Evolutionary conservation across 2,888 invertebrate genomes (phyloP).

Genomic region (Cryptocheilus praepositus): DNA sequence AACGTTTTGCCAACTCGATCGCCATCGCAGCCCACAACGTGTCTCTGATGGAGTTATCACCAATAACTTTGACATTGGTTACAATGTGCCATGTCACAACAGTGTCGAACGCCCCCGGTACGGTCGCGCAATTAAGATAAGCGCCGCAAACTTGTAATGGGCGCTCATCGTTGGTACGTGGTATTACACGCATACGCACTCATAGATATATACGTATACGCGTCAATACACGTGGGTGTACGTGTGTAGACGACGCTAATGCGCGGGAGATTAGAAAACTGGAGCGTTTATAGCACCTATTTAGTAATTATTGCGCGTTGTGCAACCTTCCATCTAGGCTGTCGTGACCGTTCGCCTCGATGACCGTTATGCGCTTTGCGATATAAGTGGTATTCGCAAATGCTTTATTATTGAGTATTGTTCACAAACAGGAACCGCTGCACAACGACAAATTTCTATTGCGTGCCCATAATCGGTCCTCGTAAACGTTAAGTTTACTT

Average conservation of each 20-base stretch:
- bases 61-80: constrained; percentile 14
- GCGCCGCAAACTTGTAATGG: constrained; percentile 44
- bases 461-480: too few relatives aligned
- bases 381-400: constrained; percentile 13
- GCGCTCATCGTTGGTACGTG: constrained; percentile 29
- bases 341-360: constrained; percentile 14
- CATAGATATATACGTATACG: not conserved
- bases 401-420: constrained; percentile 26
- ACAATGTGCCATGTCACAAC: constrained; percentile 17
- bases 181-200: not conserved
- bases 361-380: constrained; percentile 3
- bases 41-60: constrained; percentile 1
- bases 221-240: not conserved
- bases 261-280: constrained; percentile 50
- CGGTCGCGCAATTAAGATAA: constrained; percentile 41
- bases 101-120: constrained; percentile 16
- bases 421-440: not conserved
- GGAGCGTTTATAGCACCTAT: constrained; percentile 42
- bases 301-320: constrained; percentile 44
- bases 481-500: too few relatives aligned
- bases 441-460: too few relatives aligned
- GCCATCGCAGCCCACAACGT: not conserved
- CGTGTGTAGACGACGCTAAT: constrained; percentile 11
- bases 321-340: constrained; percentile 20
- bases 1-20: too few relatives aligned